These are phyloP conservation scores for Melanostigma gelatinosum DNA, from an alignment of 2,113 vertebrate species.

Conservation along the genomic window DNA sequence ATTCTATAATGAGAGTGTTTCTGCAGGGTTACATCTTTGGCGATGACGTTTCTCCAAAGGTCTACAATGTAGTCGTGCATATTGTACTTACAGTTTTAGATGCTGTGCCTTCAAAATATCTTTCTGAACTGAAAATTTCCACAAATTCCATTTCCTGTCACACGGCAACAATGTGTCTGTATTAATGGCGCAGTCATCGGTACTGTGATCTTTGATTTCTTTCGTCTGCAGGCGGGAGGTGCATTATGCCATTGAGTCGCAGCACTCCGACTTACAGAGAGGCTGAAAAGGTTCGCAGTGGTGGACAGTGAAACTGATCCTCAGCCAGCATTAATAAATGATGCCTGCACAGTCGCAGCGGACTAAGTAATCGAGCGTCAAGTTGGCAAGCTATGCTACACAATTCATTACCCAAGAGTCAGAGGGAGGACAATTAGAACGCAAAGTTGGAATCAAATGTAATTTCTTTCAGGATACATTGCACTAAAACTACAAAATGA, in stretches of 20 bases:
- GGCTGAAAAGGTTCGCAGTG: slow-evolving; percentile 60
- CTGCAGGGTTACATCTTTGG: slow-evolving; percentile 9
- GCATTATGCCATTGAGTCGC: slow-evolving; percentile 47
- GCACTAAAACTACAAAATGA: not conserved
- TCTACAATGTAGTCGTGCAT: slow-evolving; percentile 12
- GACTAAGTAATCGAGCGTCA: slow-evolving; percentile 77
- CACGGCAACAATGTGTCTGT: slow-evolving; percentile 15
- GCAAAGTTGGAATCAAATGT: slow-evolving; percentile 17
- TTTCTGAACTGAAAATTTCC: slow-evolving; percentile 29
- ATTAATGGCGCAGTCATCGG: slow-evolving; percentile 29
- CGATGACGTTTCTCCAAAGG: slow-evolving; percentile 30
- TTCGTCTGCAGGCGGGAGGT: slow-evolving; percentile 55
- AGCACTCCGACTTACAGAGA: slow-evolving; percentile 41
- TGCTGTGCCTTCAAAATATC: slow-evolving; percentile 46
- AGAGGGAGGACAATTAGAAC: slow-evolving; percentile 52
- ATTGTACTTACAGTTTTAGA: slow-evolving; percentile 74
- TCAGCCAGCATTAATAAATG: slow-evolving; percentile 82
- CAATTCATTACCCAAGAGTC: slow-evolving; percentile 80
- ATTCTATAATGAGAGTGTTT: not conserved
- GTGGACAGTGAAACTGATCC: slow-evolving; percentile 81
- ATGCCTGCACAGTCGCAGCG: slow-evolving; percentile 71
- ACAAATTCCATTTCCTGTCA: slow-evolving; percentile 66
- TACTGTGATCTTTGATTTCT: slow-evolving; percentile 76
- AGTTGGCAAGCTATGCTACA: slow-evolving; percentile 75
- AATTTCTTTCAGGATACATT: slow-evolving; percentile 10